A percentile compares a stretch with the other conserved stretches of the same genome.
Evolutionary conservation across 2,797 vertebrate genomes (phyloP).

Genomic region (Microchirus variegatus): DNA sequence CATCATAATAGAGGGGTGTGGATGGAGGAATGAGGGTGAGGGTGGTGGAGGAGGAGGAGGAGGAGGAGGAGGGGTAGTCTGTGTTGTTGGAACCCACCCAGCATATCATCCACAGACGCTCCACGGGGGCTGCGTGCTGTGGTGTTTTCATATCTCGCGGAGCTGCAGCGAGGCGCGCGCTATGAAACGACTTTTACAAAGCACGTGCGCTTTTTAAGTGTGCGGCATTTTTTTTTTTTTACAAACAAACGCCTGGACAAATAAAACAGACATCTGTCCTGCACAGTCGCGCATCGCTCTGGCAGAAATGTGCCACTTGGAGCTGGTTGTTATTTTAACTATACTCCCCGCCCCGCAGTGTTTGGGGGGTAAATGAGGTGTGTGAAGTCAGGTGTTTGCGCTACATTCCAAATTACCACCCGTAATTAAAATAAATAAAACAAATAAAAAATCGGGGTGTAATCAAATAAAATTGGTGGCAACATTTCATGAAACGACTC

Average conservation of each 20-base stretch:
- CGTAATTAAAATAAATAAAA: conserved; percentile 13
- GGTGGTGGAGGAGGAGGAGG: neutral
- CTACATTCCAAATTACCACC: conserved; percentile 29
- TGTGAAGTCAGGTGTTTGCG: conserved; percentile 9
- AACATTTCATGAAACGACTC: conserved; percentile 9
- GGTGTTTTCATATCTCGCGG: conserved; percentile 64
- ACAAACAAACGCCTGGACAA: conserved; percentile 4
- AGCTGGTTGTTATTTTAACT: neutral
- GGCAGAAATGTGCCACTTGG: neutral
- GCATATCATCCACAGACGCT: conserved; percentile 38
- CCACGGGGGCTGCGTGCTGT: conserved; percentile 38
- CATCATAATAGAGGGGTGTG: conserved; percentile 11
- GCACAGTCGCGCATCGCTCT: neutral
- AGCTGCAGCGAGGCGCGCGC: conserved; percentile 57
- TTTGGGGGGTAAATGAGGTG: conserved; percentile 10
- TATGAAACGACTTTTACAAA: conserved; percentile 56
- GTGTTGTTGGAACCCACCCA: conserved; percentile 52
- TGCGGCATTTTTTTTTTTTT: conserved; percentile 3
- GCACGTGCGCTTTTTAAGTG: conserved; percentile 17
- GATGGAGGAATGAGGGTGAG: neutral
- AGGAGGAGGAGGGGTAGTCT: conserved; percentile 30
- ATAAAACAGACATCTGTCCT: conserved; percentile 2
- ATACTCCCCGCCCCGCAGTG: neutral
- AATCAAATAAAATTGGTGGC: too few relatives aligned
- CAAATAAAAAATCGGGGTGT: too few relatives aligned